These are phyloP conservation scores for Grammomys dolichurus DNA, from an alignment of 2,113 vertebrate genomes.

Conservation along the genomic window DNA sequence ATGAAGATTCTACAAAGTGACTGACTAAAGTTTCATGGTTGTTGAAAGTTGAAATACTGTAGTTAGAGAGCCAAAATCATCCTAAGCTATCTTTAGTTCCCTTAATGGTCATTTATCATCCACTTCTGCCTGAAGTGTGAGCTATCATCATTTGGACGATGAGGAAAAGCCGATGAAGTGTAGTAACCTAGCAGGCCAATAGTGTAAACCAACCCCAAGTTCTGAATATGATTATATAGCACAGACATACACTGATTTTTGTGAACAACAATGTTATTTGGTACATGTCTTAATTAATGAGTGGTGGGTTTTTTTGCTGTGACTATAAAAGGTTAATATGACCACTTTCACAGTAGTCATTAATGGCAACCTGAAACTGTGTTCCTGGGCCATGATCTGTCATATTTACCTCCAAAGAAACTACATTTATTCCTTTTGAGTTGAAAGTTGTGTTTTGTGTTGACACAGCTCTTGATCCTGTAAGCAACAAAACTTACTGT, in stretches of 20 bases:
- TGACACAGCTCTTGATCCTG: not conserved
- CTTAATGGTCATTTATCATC: not conserved
- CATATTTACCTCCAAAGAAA: not conserved
- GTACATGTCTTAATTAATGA: not conserved
- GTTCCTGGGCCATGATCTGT: not conserved
- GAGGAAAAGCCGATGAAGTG: not conserved
- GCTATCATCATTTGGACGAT: not conserved
- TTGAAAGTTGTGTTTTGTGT: not conserved
- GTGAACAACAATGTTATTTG: not conserved
- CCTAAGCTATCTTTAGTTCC: not conserved
- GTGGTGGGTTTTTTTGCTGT: not conserved
- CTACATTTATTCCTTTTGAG: not conserved
- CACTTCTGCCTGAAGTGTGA: not conserved
- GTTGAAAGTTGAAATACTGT: not conserved
- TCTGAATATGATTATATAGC: not conserved
- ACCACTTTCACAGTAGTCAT: not conserved
- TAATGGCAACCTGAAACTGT: not conserved
- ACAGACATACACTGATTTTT: not conserved
- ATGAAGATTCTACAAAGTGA: not conserved
- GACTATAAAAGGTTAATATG: not conserved
- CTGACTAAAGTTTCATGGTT: not conserved
- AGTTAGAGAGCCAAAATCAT: not conserved
- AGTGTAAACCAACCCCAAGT: not conserved
- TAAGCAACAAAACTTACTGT: not conserved
- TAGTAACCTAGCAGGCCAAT: not conserved